Evolutionary conservation across 2,797 vertebrate species (phyloP).

Genomic region (Dicrostonyx torquatus): DNA sequence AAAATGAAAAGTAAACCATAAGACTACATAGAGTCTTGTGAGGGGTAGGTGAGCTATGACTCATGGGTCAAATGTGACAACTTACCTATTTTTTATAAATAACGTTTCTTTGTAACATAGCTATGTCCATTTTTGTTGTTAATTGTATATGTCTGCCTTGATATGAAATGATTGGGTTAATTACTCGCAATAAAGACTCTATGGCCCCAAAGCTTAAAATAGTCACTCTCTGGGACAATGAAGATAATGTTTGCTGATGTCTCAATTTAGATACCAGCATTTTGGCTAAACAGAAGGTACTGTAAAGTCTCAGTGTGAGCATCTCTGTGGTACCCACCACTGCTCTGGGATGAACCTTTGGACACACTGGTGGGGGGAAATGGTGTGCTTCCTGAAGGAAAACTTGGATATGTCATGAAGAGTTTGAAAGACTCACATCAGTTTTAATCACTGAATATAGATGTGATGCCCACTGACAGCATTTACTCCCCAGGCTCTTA

Average conservation of each 20-base stretch:
- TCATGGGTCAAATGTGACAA: neutral
- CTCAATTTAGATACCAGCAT: conserved; percentile 5
- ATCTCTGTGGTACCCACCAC: neutral
- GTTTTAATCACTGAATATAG: neutral
- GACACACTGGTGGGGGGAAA: neutral
- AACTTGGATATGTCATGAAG: neutral
- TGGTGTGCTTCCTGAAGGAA: neutral
- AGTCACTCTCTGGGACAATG: neutral
- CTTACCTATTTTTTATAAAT: neutral
- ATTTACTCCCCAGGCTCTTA: conserved; percentile 6
- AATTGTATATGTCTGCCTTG: neutral
- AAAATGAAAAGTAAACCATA: neutral
- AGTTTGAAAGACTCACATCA: conserved; percentile 17
- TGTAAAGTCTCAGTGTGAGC: neutral
- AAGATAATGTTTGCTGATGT: neutral
- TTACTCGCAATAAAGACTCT: neutral
- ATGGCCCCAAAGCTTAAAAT: neutral
- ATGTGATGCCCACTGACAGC: neutral
- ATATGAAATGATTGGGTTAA: neutral
- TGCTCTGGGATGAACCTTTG: neutral
- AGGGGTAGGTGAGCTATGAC: neutral
- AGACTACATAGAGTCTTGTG: neutral
- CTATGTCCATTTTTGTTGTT: neutral
- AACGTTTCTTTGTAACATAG: neutral
- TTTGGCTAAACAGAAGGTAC: conserved; percentile 50